Evolutionary conservation across 1,140 invertebrate species (phyloP).

Genomic region (Drosophila asahinai): DNA sequence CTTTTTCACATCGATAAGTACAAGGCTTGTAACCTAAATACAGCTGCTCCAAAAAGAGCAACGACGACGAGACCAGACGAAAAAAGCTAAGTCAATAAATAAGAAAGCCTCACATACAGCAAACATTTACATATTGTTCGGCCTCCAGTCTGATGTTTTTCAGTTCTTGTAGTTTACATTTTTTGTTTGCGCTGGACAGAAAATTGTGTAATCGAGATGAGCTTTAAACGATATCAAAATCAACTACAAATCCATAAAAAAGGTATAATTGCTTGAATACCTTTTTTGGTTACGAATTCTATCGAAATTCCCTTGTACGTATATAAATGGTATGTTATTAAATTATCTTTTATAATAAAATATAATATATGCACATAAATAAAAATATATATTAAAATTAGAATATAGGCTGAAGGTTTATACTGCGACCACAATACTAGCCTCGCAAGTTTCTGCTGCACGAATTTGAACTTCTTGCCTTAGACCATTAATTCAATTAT

Average conservation of each 20-base stretch:
- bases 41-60: constrained; percentile 17
- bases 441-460: constrained; percentile 17
- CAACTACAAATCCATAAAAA: neutral
- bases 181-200: constrained; percentile 7
- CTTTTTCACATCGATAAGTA: constrained; percentile 76
- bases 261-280: too few relatives aligned
- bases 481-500: constrained; percentile 45
- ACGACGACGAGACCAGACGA: constrained; percentile 13
- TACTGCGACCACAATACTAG: constrained; percentile 9
- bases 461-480: constrained; percentile 14
- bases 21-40: constrained; percentile 40
- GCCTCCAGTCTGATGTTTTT: constrained; percentile 21
- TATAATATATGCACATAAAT: neutral
- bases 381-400: neutral
- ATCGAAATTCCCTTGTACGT: too few relatives aligned
- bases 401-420: neutral
- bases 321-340: neutral
- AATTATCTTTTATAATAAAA: neutral
- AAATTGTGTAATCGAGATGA: constrained; percentile 54
- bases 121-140: constrained; percentile 56
- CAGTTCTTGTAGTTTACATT: constrained; percentile 14
- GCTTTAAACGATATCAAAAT: constrained; percentile 9
- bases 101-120: constrained; percentile 54
- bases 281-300: neutral
- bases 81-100: constrained; percentile 52